Percentiles rank a stretch among this genome's conserved stretches.
phyloP scores from a whole-genome alignment of 2,113 vertebrate species.

The Caranx ignobilis region DNA sequence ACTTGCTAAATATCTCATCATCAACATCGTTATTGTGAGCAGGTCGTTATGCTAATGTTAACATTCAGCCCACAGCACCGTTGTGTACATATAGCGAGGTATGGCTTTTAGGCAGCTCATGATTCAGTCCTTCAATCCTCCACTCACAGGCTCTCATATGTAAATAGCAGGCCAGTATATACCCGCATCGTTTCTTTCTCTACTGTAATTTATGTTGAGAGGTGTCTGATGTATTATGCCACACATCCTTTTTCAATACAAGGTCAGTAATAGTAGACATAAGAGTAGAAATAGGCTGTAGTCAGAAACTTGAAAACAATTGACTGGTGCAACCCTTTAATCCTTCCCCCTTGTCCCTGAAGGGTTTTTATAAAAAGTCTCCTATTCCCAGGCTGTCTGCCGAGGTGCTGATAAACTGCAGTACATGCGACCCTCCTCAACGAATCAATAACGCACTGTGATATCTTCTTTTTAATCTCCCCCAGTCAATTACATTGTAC shows the following conservation, averaged over 20 bases:
- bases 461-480: conserved; percentile 76
- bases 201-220: conserved; percentile 19
- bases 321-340: conserved; percentile 54
- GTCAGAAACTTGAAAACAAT: conserved; percentile 48
- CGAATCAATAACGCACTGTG: conserved; percentile 73
- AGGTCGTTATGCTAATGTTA: no score
- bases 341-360: conserved; percentile 36
- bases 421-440: conserved; percentile 66
- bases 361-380: conserved; percentile 53
- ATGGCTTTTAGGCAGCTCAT: no score
- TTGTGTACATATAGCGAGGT: no score
- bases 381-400: conserved; percentile 46
- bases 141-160: background rate
- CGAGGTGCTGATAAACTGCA: conserved; percentile 58
- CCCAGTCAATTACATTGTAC: conserved; percentile 70
- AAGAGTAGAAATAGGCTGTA: background rate
- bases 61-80: no score
- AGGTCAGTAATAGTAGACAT: conserved; percentile 5
- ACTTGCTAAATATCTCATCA: no score
- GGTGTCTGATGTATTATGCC: conserved; percentile 14
- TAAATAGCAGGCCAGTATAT: background rate
- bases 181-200: background rate
- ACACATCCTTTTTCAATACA: background rate
- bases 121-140: background rate
- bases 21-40: background rate